These are phyloP conservation scores for Perdix hodgsoniae DNA, from an alignment of 2,797 vertebrate species.

Conservation along the genomic window DNA sequence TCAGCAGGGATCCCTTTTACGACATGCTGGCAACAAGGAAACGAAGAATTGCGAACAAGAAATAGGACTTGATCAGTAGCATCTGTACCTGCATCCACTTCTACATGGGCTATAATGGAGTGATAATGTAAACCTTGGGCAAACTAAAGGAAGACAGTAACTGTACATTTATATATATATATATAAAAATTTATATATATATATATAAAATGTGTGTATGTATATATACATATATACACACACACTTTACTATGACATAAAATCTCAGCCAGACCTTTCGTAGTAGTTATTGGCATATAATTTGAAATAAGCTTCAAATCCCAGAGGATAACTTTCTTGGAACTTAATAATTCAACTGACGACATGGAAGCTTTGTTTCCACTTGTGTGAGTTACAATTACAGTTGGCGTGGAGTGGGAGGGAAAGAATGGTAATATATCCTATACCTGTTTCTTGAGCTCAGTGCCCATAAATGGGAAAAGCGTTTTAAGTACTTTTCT, in stretches of 20 bases:
- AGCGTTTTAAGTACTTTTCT: background rate
- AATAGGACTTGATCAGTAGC: conserved; percentile 73
- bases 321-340: background rate
- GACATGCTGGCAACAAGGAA: conserved; percentile 99
- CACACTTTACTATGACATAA: background rate
- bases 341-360: background rate
- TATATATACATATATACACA: background rate
- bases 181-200: background rate
- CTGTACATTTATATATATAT: background rate
- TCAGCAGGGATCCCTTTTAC: conserved; percentile 98
- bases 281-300: background rate
- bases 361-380: conserved; percentile 26
- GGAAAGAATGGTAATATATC: background rate
- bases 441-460: background rate
- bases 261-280: conserved; percentile 20
- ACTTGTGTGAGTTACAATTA: background rate
- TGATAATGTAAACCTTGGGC: background rate
- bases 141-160: conserved; percentile 23
- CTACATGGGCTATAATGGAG: background rate
- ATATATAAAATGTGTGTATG: background rate
- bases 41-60: conserved; percentile 96
- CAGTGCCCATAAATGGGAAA: background rate
- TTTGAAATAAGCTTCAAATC: conserved; percentile 19
- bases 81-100: background rate
- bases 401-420: background rate